phyloP scores from a whole-genome alignment of 2,888 invertebrate species.

The Coelopa pilipes region DNA sequence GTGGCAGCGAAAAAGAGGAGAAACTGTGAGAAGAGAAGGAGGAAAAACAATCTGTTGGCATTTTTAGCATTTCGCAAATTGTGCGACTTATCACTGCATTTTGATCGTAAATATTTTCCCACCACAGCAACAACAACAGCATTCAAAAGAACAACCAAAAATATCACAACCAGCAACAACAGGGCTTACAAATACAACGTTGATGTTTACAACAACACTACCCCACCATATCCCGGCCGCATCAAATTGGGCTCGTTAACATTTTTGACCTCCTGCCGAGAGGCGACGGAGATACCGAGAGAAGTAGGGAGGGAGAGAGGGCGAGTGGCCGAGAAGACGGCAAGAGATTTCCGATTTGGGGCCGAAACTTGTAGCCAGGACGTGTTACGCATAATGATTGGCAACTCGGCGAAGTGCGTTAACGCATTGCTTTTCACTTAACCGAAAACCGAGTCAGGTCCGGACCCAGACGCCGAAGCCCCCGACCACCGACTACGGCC shows the following conservation, averaged over 20 bases:
- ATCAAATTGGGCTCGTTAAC: slow-evolving; percentile 28
- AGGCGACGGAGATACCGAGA: not conserved
- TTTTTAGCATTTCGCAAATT: slow-evolving; percentile 8
- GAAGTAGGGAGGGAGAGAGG: not conserved
- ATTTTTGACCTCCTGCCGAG: slow-evolving; percentile 32
- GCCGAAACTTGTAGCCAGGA: slow-evolving; percentile 17
- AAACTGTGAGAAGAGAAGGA: not conserved
- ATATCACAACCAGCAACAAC: not conserved
- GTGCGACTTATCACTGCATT: slow-evolving; percentile 13
- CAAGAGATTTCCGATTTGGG: not conserved
- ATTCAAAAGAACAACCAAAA: not conserved
- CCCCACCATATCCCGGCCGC: not conserved
- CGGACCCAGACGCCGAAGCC: too few species aligned
- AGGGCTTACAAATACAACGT: too few species aligned
- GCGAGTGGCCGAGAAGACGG: not conserved
- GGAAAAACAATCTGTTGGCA: not conserved
- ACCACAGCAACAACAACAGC: not conserved
- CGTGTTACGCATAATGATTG: slow-evolving; percentile 35
- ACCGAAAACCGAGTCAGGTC: not conserved
- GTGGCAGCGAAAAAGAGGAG: not conserved
- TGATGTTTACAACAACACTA: not conserved
- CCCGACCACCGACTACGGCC: too few species aligned
- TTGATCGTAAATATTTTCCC: slow-evolving; percentile 19
- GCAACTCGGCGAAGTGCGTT: slow-evolving; percentile 17
- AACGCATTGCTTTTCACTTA: slow-evolving; percentile 33